Evolutionary conservation across 2,888 invertebrate species (phyloP), one percentile per base, ranked within the genome.

Genomic region (Melanotus villosus): DNA sequence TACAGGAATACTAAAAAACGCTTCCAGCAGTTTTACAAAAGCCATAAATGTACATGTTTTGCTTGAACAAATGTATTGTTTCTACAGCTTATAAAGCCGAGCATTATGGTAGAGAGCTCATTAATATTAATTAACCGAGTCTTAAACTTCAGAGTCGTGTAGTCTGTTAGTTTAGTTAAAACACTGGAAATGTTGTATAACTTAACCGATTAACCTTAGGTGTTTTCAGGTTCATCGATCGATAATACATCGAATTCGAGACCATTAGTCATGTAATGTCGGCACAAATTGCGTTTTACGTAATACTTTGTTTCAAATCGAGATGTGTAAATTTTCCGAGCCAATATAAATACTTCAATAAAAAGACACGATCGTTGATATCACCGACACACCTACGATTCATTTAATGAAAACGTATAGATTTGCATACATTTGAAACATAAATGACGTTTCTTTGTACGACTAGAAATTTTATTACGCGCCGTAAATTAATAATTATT

Each of bases 41-140:
- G 38, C 38, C 12, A 12, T 12, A 38, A 38, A 38, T 38, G 38
- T 38, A 12, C 45, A 2, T 45, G 45, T 38, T 38, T 38, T 45
- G 19, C n/a, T 21, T 45, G 16, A 45, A 21, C 16, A 45, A 45
- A 12, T 47, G 47, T 26, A 47, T 47, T 47, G 47, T 47, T 47
- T 47, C 47, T 26, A 47, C 26, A 47, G 47, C 47, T 47, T 47
- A 47, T 3, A 47, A 47, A 47, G 47, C 19, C 23, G 47, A 5
- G 19, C 12, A 47, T 47, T 47, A 47, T 23, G 23, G 47, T 12
- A 47, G 47, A 47, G 47, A 45, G n/a, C 26, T 47, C 23, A 47
- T 47, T 47, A 47, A 47, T 47, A 47, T 47, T 47, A 47, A 47
- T 47, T 47, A 47, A 47, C 47, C 23, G 12, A 21, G 47, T 26